These are phyloP conservation scores for Dolichallabes microphthalmus DNA, from an alignment of 2,113 vertebrate genomes.

Conservation along the genomic window DNA sequence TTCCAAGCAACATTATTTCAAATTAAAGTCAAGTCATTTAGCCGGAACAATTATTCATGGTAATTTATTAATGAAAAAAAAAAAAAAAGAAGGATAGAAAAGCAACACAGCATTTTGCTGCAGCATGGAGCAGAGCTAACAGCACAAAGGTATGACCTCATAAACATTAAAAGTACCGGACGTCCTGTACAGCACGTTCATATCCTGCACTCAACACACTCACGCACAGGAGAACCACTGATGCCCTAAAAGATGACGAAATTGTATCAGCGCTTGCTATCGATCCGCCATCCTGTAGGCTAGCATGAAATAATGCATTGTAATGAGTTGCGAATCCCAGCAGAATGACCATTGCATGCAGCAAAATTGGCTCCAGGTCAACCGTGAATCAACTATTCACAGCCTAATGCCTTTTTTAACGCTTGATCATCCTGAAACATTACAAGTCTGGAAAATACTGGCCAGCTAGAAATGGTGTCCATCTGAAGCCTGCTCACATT, in stretches of 20 bases:
- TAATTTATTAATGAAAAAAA: not conserved
- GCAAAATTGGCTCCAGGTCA: not conserved
- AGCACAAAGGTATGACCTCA: not conserved
- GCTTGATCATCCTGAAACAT: not conserved
- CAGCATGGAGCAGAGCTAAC: not conserved
- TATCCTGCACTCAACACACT: constrained; percentile 13
- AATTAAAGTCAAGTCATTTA: not conserved
- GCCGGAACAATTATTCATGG: not conserved
- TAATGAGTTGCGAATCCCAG: constrained; percentile 52
- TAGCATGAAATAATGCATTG: constrained; percentile 60
- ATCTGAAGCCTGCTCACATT: not conserved
- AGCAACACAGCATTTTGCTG: not conserved
- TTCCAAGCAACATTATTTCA: not conserved
- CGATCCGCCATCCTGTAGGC: constrained; percentile 51
- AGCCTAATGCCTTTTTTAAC: not conserved
- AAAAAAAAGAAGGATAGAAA: not conserved
- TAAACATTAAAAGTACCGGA: not conserved
- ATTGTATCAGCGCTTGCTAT: constrained; percentile 58
- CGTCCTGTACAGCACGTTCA: not conserved
- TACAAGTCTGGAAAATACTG: not conserved
- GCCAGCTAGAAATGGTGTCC: not conserved
- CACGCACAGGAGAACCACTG: constrained; percentile 51
- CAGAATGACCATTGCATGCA: constrained; percentile 30
- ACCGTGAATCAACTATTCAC: constrained; percentile 2
- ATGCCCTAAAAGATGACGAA: constrained; percentile 57